A percentile compares a stretch with the other conserved stretches of the same genome.
Conservation (phyloP, 2,888 invertebrate genomes). For the Trisateles emortualis region DNA sequence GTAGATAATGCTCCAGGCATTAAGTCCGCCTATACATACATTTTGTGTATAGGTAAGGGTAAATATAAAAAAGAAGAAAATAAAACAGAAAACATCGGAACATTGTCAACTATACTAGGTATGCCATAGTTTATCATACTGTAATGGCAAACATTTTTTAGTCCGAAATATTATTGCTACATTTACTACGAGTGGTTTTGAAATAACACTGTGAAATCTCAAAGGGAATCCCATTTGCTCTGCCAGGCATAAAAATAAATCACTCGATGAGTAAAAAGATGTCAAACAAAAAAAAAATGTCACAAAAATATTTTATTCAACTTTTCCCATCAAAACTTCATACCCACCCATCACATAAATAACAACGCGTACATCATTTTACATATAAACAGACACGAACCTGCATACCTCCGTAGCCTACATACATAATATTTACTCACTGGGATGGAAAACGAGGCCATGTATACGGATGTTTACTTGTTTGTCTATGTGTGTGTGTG, state of each 20-base stretch:
- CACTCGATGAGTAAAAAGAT: no score
- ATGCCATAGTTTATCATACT: slow-evolving; percentile 2
- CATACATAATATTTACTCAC: slow-evolving; percentile 68
- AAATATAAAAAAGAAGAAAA: no score
- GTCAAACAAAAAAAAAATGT: no score
- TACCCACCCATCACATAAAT: slow-evolving; percentile 11
- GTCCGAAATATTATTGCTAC: no score
- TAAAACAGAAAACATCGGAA: no score
- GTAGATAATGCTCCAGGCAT: no score
- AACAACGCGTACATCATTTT: slow-evolving; percentile 12
- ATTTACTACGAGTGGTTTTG: not conserved
- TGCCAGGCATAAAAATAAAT: no score
- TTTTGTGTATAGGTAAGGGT: no score
- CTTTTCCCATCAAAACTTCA: not conserved
- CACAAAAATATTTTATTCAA: not conserved
- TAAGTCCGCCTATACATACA: no score
- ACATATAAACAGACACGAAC: slow-evolving; percentile 34
- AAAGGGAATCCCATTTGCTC: no score
- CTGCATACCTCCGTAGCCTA: slow-evolving; percentile 60
- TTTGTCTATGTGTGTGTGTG: slow-evolving; percentile 18
- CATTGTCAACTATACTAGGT: no score
- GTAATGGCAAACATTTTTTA: not conserved
- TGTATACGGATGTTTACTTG: slow-evolving; percentile 34
- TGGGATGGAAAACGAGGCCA: slow-evolving; percentile 51
- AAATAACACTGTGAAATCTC: not conserved